Percentiles rank a stretch among this genome's conserved stretches.
Evolutionary conservation across 1,140 invertebrate species (phyloP).

Genomic region (Coelopa frigida): DNA sequence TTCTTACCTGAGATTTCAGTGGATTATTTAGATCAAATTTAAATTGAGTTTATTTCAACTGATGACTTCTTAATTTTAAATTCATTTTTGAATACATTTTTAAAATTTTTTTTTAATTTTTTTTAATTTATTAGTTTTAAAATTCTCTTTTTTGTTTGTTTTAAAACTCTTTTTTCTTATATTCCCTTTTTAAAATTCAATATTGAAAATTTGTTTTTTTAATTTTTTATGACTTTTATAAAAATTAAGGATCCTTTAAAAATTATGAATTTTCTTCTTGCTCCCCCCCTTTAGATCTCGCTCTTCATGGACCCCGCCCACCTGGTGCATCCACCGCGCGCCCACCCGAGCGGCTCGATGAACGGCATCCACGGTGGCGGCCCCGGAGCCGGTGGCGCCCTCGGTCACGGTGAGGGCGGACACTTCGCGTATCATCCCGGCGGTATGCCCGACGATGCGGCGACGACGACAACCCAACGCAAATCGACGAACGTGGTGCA

Average conservation of each 20-base stretch:
- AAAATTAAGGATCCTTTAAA: background rate
- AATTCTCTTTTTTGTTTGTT: too few species aligned
- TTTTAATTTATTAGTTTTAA: too few species aligned
- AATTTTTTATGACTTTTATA: too few species aligned
- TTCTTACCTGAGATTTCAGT: too few species aligned
- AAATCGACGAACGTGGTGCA: conserved; percentile 47
- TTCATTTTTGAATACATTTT: too few species aligned
- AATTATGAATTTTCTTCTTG: background rate
- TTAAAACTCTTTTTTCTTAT: too few species aligned
- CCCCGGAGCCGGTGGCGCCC: background rate
- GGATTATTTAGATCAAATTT: too few species aligned
- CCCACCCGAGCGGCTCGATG: conserved; percentile 47
- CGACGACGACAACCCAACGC: conserved; percentile 35
- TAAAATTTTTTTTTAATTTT: too few species aligned
- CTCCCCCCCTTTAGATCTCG: conserved; percentile 24
- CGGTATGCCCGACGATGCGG: conserved; percentile 23
- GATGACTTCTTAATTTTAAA: too few species aligned
- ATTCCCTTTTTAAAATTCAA: too few species aligned
- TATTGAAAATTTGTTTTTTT: too few species aligned
- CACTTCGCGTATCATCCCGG: conserved; percentile 30
- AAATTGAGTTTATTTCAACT: too few species aligned
- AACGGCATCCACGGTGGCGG: conserved; percentile 15
- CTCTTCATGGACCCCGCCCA: conserved; percentile 56
- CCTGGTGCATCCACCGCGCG: conserved; percentile 48
- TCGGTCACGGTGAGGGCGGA: conserved; percentile 25